These are phyloP conservation scores for Ceratosolen fusciceps DNA, from an alignment of 1,140 invertebrate genomes.

Conservation along the genomic window DNA sequence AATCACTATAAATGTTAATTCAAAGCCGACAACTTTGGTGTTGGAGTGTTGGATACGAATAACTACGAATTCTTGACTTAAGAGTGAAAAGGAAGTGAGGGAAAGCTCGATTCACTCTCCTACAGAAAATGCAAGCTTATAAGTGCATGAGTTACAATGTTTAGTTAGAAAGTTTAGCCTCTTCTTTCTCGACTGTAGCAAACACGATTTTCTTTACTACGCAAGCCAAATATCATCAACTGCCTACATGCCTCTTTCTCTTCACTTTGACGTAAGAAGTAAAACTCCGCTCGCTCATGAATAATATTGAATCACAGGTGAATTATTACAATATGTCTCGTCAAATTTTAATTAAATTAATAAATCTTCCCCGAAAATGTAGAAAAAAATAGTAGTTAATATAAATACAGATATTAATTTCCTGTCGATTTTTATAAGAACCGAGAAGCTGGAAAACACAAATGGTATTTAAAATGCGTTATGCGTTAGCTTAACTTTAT, in stretches of 20 bases:
- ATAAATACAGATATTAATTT: too few relatives aligned
- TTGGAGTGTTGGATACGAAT: too few relatives aligned
- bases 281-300: too few relatives aligned
- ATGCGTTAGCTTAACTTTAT: slow-evolving; percentile 3
- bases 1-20: slow-evolving; percentile 72
- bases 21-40: too few relatives aligned
- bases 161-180: too few relatives aligned
- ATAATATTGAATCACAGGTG: too few relatives aligned
- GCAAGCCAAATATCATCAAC: neutral
- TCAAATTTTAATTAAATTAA: too few relatives aligned
- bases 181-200: too few relatives aligned
- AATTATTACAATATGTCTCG: too few relatives aligned
- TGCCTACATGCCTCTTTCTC: neutral
- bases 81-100: neutral
- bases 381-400: too few relatives aligned
- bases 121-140: neutral
- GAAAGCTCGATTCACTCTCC: neutral
- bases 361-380: too few relatives aligned
- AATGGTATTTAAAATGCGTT: neutral
- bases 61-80: slow-evolving; percentile 8
- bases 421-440: slow-evolving; percentile 6
- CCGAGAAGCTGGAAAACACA: slow-evolving; percentile 49
- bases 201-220: slow-evolving; percentile 41
- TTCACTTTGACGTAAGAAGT: neutral
- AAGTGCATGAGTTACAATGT: too few relatives aligned